Evolutionary conservation across 2,888 invertebrate genomes (phyloP).

Genomic region (Agriopis leucophaearia): DNA sequence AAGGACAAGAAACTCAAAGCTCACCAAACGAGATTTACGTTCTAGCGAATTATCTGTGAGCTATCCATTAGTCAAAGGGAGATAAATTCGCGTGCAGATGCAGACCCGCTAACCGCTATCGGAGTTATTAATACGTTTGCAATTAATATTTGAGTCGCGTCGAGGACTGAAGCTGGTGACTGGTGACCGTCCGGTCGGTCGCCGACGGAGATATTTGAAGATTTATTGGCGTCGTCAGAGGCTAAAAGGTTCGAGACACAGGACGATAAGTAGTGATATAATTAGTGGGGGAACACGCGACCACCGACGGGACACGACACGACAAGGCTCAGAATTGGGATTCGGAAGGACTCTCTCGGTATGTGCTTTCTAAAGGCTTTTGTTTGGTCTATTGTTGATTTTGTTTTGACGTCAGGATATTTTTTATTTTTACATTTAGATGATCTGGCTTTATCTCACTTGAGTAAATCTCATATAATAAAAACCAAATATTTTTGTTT

Average conservation of each 20-base stretch:
- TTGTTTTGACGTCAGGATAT: not conserved
- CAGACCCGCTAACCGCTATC: slow-evolving; percentile 53
- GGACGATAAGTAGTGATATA: slow-evolving; percentile 76
- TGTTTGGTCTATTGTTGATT: not conserved
- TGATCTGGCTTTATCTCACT: too few species aligned
- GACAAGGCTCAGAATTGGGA: slow-evolving; percentile 45
- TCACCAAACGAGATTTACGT: slow-evolving; percentile 24
- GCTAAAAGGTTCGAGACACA: slow-evolving; percentile 79
- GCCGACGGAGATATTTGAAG: slow-evolving; percentile 67
- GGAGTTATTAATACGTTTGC: slow-evolving; percentile 68
- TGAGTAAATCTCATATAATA: too few species aligned
- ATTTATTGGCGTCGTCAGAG: slow-evolving; percentile 78
- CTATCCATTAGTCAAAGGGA: slow-evolving; percentile 52
- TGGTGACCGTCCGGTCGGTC: slow-evolving; percentile 58
- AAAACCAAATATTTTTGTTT: too few species aligned
- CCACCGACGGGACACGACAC: slow-evolving; percentile 74
- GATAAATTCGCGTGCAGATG: slow-evolving; percentile 43
- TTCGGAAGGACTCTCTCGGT: slow-evolving; percentile 39
- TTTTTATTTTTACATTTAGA: not conserved
- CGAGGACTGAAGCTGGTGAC: slow-evolving; percentile 29
- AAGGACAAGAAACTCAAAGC: slow-evolving; percentile 13
- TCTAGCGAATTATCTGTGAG: slow-evolving; percentile 25
- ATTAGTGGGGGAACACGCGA: slow-evolving; percentile 79
- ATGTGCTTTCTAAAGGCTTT: not conserved
- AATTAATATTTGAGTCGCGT: slow-evolving; percentile 66